Evolutionary conservation across 2,113 vertebrate species (phyloP).

Genomic region (Poeciliopsis retropinna): DNA sequence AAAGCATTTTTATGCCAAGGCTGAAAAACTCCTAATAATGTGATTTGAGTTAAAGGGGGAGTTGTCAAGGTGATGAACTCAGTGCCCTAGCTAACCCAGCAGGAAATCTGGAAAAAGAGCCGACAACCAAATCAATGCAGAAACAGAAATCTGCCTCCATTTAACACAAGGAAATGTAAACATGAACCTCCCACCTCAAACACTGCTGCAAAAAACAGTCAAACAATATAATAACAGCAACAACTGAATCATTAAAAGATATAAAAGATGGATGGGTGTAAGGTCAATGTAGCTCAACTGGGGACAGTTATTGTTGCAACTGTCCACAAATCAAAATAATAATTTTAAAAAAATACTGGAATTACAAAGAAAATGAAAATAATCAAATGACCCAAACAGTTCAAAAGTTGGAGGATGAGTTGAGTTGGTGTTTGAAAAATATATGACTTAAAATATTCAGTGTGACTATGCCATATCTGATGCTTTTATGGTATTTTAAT

Average conservation of each 20-base stretch:
- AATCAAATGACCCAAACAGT: neutral
- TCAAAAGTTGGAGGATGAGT: neutral
- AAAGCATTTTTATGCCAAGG: constrained; percentile 26
- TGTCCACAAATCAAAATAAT: neutral
- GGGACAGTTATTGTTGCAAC: neutral
- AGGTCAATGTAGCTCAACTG: too few species aligned
- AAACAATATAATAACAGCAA: neutral
- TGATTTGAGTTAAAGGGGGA: constrained; percentile 45
- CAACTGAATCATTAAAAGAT: neutral
- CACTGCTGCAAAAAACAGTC: neutral
- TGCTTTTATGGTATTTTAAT: constrained; percentile 11
- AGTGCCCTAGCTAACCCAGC: constrained; percentile 58
- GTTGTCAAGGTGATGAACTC: constrained; percentile 62
- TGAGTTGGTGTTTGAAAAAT: neutral
- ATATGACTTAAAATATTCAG: neutral
- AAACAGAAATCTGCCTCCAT: constrained; percentile 29
- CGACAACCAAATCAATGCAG: neutral
- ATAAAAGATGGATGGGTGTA: too few species aligned
- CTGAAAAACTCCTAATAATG: constrained; percentile 35
- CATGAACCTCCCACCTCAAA: neutral
- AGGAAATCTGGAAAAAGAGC: constrained; percentile 31
- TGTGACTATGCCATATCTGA: neutral
- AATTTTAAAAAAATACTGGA: neutral
- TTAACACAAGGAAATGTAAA: constrained; percentile 5
- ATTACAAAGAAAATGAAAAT: neutral